Evolutionary conservation across 2,797 vertebrate species (phyloP), one percentile per base, ranked within the genome.

Genomic region (Merluccius polli): DNA sequence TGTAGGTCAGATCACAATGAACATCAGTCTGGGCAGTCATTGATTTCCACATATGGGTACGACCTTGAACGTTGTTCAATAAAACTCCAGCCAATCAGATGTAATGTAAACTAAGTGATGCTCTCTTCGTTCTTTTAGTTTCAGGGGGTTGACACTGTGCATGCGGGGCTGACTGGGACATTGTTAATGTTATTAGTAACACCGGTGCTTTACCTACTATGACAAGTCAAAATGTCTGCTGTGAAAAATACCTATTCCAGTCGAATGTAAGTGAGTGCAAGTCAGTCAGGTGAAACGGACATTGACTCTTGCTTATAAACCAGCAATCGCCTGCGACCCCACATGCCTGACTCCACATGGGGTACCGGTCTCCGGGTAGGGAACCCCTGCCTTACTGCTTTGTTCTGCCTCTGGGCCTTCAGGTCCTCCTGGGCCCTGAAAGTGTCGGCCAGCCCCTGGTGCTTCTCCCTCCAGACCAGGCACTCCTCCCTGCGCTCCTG

Each of bases 401-500:
- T 95, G 85, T 84, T 93, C 87, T 90, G 84, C 73, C 89, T 87
- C 85, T 90, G 90, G 30, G 91, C 86, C 84, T 88, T 92, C 72
- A 91, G 80, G 65, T 94, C 92, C 73, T 93, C 89, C 83, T 92
- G 84, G 2, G 78, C 84, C 75, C 87, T 76, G 65, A 92, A 71
- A 27, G 74, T 30, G 38, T 92, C 85, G 1, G 85, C 79, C 1
- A 91, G 44, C 71, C 69, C 77, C 48, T 84, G 87, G 79, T 94
- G 88, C 79, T 92, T 94, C 82, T 90, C 83, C 76, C 88, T 89
- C 92, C 92, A 93, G 80, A 80, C 83, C 8, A 90, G 88, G 32
- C 91, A 87, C 89, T 95, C 91, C 0, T 84, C 85, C 9, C 79
- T 76, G 6, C 86, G 86, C 59, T 94, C 92, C 79, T 90, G 87